phyloP scores from a whole-genome alignment of 2,888 invertebrate species.

The Stictocephala bisonia region DNA sequence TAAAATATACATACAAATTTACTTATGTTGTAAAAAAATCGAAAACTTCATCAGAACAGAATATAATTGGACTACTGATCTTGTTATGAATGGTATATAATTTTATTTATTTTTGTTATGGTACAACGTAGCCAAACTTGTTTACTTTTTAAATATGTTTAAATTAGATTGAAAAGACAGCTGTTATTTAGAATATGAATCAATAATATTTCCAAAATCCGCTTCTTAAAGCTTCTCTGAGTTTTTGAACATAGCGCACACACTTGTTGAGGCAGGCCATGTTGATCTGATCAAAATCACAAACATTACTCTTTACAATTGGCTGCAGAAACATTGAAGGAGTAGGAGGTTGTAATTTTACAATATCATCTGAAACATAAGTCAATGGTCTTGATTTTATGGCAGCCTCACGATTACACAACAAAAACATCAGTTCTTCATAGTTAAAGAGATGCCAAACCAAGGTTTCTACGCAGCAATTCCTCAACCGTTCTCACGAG shows the following conservation, averaged over 20 bases:
- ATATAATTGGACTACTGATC: too few relatives aligned
- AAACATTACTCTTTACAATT: background rate
- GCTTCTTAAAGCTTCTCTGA: conserved; percentile 9
- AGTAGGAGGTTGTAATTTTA: conserved; percentile 39
- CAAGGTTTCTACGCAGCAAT: conserved; percentile 41
- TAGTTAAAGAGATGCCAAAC: conserved; percentile 25
- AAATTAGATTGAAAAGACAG: too few relatives aligned
- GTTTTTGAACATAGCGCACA: background rate
- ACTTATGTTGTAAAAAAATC: too few relatives aligned
- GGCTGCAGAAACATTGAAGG: conserved; percentile 43
- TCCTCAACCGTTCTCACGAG: conserved; percentile 43
- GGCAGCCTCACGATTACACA: conserved; percentile 38
- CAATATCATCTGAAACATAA: conserved; percentile 37
- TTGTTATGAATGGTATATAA: too few relatives aligned
- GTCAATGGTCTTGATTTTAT: conserved; percentile 47
- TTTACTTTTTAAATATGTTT: too few relatives aligned
- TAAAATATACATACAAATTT: too few relatives aligned
- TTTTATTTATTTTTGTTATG: too few relatives aligned
- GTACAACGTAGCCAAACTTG: too few relatives aligned
- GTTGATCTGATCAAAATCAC: conserved; percentile 36
- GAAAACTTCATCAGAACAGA: too few relatives aligned
- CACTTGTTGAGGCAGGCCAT: background rate
- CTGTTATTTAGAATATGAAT: too few relatives aligned
- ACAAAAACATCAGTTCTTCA: conserved; percentile 47
- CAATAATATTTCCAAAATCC: background rate